phyloP scores from a whole-genome alignment of 30 jellyfish, hydroid and myxozoan genomes.

The Aurelia coerulea region DNA sequence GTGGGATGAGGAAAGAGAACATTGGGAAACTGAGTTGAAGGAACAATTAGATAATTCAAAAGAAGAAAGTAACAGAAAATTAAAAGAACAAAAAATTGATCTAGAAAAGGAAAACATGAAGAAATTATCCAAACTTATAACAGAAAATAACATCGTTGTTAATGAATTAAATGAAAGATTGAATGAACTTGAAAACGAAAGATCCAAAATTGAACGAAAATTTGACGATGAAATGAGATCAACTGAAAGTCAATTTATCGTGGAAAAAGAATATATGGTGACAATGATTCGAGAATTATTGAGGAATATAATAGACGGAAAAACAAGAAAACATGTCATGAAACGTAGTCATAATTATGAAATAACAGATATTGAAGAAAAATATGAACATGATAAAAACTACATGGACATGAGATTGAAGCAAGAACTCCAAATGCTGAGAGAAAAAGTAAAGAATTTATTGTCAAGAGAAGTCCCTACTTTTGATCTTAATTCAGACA shows the following conservation, averaged over 20 bases:
- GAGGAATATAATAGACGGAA: slow-evolving; percentile 54
- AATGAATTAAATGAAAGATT: slow-evolving; percentile 54
- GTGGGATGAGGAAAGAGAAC: slow-evolving; percentile 88
- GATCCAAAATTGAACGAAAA: slow-evolving; percentile 38
- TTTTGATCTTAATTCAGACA: background rate
- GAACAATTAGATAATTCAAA: slow-evolving; percentile 51
- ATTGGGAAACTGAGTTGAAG: slow-evolving; percentile 91
- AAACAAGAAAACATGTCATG: slow-evolving; percentile 51
- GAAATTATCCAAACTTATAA: slow-evolving; percentile 34
- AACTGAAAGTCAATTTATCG: slow-evolving; percentile 39
- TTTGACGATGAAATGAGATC: slow-evolving; percentile 44
- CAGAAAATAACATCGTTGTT: slow-evolving; percentile 46
- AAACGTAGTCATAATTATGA: slow-evolving; percentile 55
- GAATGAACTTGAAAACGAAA: slow-evolving; percentile 54
- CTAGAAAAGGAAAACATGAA: slow-evolving; percentile 70
- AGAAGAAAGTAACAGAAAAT: slow-evolving; percentile 68
- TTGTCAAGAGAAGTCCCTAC: slow-evolving; percentile 8
- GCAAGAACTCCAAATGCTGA: slow-evolving; percentile 33
- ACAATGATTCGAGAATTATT: slow-evolving; percentile 74
- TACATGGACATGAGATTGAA: slow-evolving; percentile 43
- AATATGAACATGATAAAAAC: slow-evolving; percentile 43
- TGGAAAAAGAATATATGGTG: slow-evolving; percentile 72
- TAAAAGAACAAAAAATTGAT: slow-evolving; percentile 84
- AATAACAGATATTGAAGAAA: slow-evolving; percentile 53
- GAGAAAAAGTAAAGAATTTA: slow-evolving; percentile 50